Conservation (phyloP, 2,888 invertebrate species). For the Uropetala carovei region DNA sequence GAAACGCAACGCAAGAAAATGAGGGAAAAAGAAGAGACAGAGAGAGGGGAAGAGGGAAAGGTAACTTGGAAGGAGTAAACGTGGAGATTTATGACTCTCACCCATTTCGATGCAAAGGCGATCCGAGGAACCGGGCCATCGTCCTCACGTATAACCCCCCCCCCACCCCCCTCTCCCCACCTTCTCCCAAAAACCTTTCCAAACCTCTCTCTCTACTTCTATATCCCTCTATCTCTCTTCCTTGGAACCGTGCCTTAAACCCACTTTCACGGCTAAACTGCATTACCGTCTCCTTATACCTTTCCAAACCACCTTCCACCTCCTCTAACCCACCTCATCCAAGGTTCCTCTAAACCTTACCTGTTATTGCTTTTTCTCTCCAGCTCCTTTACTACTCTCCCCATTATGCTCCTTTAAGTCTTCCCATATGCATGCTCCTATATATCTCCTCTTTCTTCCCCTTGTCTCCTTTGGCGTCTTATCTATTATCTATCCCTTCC, state of each 20-base stretch:
- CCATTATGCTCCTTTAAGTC: background rate
- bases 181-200: background rate
- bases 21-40: background rate
- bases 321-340: background rate
- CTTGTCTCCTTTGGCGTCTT: background rate
- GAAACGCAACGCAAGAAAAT: background rate
- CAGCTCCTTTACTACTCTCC: no score
- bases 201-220: background rate
- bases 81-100: conserved; percentile 8
- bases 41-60: background rate
- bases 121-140: background rate
- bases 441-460: background rate
- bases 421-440: background rate
- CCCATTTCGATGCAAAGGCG: conserved; percentile 31
- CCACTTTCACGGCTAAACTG: background rate
- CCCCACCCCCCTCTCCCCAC: background rate
- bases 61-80: background rate
- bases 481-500: no score
- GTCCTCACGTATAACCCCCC: background rate
- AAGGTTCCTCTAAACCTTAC: background rate
- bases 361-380: background rate
- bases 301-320: background rate
- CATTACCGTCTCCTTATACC: background rate
- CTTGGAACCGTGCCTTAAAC: conserved; percentile 22
- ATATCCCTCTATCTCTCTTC: background rate